A percentile compares a stretch with the other conserved stretches of the same genome.
Conservation (phyloP, 2,888 invertebrate genomes). For the Lycaena phlaeas region DNA sequence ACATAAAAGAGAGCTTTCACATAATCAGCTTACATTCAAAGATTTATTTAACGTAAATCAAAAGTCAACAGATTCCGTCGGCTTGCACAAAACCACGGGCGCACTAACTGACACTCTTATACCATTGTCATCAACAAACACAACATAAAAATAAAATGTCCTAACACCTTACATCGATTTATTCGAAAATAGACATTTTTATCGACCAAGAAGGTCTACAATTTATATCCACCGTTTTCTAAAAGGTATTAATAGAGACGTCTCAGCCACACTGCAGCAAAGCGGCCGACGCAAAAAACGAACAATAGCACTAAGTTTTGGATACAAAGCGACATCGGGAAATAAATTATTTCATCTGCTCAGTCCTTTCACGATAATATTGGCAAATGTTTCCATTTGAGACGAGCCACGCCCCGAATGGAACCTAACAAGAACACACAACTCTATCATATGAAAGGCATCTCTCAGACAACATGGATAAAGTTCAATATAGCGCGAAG, state of each 20-base stretch:
- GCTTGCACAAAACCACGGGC: constrained; percentile 58
- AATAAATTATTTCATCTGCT: constrained; percentile 73
- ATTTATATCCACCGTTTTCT: constrained; percentile 29
- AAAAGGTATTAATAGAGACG: constrained; percentile 64
- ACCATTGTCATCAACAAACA: constrained; percentile 63
- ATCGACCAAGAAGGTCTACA: constrained; percentile 12
- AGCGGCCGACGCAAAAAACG: constrained; percentile 59
- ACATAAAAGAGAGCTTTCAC: constrained; percentile 23
- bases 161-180: constrained; percentile 3
- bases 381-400: constrained; percentile 72
- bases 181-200: constrained; percentile 5
- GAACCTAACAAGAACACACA: constrained; percentile 36
- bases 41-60: constrained; percentile 56
- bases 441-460: constrained; percentile 10
- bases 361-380: constrained; percentile 71
- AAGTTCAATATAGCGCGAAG: constrained; percentile 19
- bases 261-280: constrained; percentile 56
- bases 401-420: constrained; percentile 62
- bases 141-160: constrained; percentile 33
- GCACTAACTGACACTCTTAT: constrained; percentile 62
- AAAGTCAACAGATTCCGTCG: constrained; percentile 41
- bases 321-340: constrained; percentile 68
- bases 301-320: constrained; percentile 64
- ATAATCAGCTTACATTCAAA: constrained; percentile 44
- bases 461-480: constrained; percentile 10